phyloP scores from a whole-genome alignment of 2,113 vertebrate species.

The Pheucticus melanocephalus region DNA sequence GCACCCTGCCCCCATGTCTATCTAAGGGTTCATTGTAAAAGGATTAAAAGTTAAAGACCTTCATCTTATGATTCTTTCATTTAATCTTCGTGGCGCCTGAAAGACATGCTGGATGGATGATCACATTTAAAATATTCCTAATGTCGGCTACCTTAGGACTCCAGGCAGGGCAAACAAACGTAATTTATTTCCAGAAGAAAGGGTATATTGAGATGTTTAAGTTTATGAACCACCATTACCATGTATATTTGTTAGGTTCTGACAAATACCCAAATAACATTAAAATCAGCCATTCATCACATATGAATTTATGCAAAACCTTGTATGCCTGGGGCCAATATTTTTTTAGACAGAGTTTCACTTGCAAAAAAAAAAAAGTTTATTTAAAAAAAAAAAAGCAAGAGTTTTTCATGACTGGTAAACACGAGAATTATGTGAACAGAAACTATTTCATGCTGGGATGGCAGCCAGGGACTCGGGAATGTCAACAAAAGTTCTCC shows the following conservation, averaged over 20 bases:
- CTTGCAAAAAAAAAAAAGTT: slow-evolving; percentile 64
- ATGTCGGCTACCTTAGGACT: slow-evolving; percentile 85
- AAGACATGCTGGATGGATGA: slow-evolving; percentile 88
- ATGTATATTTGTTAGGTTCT: slow-evolving; percentile 80
- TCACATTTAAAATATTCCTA: slow-evolving; percentile 90
- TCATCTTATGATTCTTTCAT: slow-evolving; percentile 92
- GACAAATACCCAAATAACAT: slow-evolving; percentile 83
- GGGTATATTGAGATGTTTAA: slow-evolving; percentile 82
- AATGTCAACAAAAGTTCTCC: slow-evolving; percentile 79
- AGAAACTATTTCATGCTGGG: slow-evolving; percentile 83
- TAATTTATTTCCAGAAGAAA: slow-evolving; percentile 84
- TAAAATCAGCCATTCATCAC: slow-evolving; percentile 84
- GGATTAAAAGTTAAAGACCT: slow-evolving; percentile 94
- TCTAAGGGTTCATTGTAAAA: slow-evolving; percentile 92
- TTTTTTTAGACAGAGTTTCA: slow-evolving; percentile 79
- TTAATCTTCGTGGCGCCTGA: slow-evolving; percentile 94
- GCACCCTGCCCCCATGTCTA: slow-evolving; percentile 85
- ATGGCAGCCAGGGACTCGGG: slow-evolving; percentile 76
- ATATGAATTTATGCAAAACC: slow-evolving; percentile 83
- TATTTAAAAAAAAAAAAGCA: slow-evolving; percentile 68
- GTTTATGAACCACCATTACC: slow-evolving; percentile 77
- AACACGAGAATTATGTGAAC: slow-evolving; percentile 81
- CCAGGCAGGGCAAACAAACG: slow-evolving; percentile 82
- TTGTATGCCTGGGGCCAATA: slow-evolving; percentile 78
- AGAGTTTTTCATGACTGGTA: slow-evolving; percentile 81